These are phyloP conservation scores for Amiota communis DNA, from an alignment of 2,888 invertebrate species.

Conservation along the genomic window DNA sequence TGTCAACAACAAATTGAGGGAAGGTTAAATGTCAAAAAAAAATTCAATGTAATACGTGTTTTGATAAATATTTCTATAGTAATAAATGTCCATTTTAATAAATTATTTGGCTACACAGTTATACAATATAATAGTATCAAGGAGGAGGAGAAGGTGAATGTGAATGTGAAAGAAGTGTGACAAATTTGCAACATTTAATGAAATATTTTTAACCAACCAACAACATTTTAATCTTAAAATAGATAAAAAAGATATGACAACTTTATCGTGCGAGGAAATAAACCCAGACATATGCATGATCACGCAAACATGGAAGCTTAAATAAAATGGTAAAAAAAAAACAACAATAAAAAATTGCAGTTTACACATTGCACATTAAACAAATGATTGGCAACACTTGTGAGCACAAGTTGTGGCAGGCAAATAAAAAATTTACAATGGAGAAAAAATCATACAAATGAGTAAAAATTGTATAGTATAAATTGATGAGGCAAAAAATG, in stretches of 20 bases:
- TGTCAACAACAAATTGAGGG: too few species aligned
- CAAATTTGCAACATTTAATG: too few species aligned
- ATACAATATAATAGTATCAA: too few species aligned
- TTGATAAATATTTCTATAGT: too few species aligned
- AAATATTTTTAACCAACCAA: not conserved
- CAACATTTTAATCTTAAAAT: not conserved
- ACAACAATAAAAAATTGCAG: conserved; percentile 1
- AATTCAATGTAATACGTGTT: too few species aligned
- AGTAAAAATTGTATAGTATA: too few species aligned
- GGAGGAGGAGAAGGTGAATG: too few species aligned
- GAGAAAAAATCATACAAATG: not conserved
- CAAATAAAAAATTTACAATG: not conserved
- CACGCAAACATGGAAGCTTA: not conserved
- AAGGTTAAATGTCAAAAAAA: too few species aligned
- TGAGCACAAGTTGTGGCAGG: not conserved
- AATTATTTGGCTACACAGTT: too few species aligned
- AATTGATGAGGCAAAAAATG: too few species aligned
- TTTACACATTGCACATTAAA: conserved; percentile 22
- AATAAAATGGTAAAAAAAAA: conserved; percentile 3
- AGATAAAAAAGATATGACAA: conserved; percentile 8
- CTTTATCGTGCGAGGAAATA: conserved; percentile 13
- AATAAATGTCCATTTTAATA: too few species aligned
- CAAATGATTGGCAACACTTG: conserved; percentile 25
- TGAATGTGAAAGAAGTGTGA: too few species aligned
- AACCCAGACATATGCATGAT: not conserved